phyloP scores from a whole-genome alignment of 2,113 vertebrate species.

The Ceyx cyanopectus region DNA sequence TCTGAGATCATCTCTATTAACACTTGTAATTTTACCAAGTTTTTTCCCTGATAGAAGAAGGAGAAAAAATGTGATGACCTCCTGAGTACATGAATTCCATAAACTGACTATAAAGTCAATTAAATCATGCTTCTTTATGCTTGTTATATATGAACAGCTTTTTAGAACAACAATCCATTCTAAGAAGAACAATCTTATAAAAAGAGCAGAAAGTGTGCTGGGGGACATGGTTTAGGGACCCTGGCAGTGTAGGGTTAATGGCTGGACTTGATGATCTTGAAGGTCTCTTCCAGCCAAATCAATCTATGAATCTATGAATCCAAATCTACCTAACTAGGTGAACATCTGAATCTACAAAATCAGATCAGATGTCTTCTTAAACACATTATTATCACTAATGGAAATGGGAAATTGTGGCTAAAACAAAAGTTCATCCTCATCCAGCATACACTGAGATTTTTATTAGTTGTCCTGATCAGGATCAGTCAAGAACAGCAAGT shows the following conservation, averaged over 20 bases:
- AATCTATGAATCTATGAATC: neutral
- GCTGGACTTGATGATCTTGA: no score
- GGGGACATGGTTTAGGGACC: no score
- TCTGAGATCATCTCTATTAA: neutral
- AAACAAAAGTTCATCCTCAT: neutral
- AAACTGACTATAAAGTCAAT: neutral
- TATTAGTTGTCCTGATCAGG: neutral
- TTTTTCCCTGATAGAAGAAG: neutral
- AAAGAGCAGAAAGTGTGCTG: neutral
- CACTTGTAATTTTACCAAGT: neutral
- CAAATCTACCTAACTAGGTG: neutral
- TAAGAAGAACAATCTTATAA: neutral
- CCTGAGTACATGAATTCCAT: neutral
- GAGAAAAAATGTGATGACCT: neutral
- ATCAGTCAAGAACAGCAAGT: constrained; percentile 9
- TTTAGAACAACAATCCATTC: neutral
- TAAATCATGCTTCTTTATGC: neutral
- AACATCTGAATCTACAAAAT: neutral
- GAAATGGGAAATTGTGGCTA: neutral
- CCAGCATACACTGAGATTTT: neutral
- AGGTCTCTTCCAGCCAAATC: no score
- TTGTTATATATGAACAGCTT: neutral
- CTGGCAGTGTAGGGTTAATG: no score
- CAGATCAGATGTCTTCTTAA: neutral
- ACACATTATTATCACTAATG: neutral